Evolutionary conservation across 1,140 invertebrate genomes (phyloP), one percentile per base, ranked within the genome.

Genomic region (Lepidostoma basale): DNA sequence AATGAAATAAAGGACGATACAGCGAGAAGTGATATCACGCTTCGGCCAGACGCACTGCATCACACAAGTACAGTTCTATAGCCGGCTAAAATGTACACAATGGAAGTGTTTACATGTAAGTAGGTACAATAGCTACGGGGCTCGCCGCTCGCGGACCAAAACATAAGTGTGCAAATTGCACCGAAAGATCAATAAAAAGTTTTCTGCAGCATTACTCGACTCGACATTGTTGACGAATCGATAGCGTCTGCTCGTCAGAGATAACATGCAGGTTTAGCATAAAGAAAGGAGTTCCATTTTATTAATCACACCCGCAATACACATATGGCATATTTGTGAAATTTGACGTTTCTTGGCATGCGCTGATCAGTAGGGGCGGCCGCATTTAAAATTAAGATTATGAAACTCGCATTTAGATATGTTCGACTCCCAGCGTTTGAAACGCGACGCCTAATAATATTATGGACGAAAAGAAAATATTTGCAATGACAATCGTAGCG

Each of bases 301-400:
- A 49, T 25, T 10, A 49, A 49, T 30, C n/a, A 36, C 36, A 26
- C 44, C 20, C 28, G 20, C 16, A 14, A n/a, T 20, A 66, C 49
- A 58, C 63, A 66, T 79, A 75, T 76, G 74, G 73, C 79, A 79
- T 75, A 80, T 81, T 80, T 80, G 79, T 81, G 81, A 78, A 80
- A 81, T 81, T 81, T 81, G 79, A 83, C 79, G 79, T 76, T 77
- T 78, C 79, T 52, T 80, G 79, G 80, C 81, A 81, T 81, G 81
- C 79, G 81, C 79, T 79, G 30, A 78, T 81, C 76, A 22, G 33
- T 78, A 80, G 81, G 77, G 78, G 76, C 80, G 78, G 80, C 80
- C 79, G 79, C 79, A 77, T 81, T 83, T 80, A 49, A 76, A 81
- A 81, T 60, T 40, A 56, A 18, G 63, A 66, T 66, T 66, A 66